phyloP scores from a whole-genome alignment of 2,797 vertebrate species.

The Columba guinea region DNA sequence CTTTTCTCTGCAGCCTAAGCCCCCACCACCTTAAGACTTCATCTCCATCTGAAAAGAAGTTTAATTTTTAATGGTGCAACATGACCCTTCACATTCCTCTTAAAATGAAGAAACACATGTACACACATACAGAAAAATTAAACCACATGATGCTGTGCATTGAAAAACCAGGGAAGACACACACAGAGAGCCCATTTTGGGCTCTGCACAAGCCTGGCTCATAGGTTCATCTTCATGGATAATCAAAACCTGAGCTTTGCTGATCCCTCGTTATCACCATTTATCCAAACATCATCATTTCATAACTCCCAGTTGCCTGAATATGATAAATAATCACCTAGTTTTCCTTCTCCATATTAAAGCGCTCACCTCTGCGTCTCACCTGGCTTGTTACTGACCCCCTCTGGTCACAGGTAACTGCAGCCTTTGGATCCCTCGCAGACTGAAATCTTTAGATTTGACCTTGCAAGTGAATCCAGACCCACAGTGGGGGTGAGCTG shows the following conservation, averaged over 20 bases:
- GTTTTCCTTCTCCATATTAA: neutral
- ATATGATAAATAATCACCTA: neutral
- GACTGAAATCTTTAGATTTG: neutral
- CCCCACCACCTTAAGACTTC: neutral
- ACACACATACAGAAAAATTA: neutral
- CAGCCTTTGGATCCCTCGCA: neutral
- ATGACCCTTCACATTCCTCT: neutral
- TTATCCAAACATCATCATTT: neutral
- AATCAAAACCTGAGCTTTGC: neutral
- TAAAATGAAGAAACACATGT: neutral
- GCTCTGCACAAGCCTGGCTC: neutral
- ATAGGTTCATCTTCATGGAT: neutral
- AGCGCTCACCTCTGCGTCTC: neutral
- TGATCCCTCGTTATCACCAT: neutral
- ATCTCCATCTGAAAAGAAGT: neutral
- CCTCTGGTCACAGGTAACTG: neutral
- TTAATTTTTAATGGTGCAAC: slow-evolving; percentile 20
- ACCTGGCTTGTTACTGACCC: neutral
- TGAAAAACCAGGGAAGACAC: neutral
- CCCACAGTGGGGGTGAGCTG: neutral
- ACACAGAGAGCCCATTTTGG: neutral
- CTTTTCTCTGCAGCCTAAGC: neutral
- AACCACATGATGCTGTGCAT: rapidly evolving
- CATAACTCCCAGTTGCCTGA: neutral
- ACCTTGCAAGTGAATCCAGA: neutral